Percentiles rank a stretch among this genome's conserved stretches.
Conservation (phyloP, 2,113 vertebrate species). For the Progne subis region DNA sequence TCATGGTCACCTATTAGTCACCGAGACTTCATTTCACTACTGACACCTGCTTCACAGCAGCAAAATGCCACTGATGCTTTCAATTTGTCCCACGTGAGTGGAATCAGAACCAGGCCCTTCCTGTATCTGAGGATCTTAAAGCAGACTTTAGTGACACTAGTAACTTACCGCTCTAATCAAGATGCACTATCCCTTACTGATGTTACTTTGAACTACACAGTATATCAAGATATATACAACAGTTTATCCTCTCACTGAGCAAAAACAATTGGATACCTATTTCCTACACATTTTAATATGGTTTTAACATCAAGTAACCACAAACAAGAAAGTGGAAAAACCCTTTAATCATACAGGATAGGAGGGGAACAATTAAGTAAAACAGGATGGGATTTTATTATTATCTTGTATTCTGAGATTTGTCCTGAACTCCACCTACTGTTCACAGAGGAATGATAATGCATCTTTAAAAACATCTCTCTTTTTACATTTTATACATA, state of each 20-base stretch:
- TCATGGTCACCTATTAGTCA: background rate
- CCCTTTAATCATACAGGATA: conserved; percentile 74
- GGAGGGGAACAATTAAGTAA: conserved; percentile 65
- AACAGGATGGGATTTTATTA: conserved; percentile 59
- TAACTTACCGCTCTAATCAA: conserved; percentile 68
- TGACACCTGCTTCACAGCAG: background rate
- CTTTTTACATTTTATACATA: conserved; percentile 78
- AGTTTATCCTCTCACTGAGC: conserved; percentile 70
- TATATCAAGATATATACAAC: conserved; percentile 75
- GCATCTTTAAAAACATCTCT: conserved; percentile 69
- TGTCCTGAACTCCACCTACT: conserved; percentile 57
- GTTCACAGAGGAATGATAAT: conserved; percentile 74
- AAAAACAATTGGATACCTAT: conserved; percentile 74
- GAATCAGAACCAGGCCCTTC: conserved; percentile 3
- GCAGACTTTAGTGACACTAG: conserved; percentile 62
- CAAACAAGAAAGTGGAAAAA: conserved; percentile 77
- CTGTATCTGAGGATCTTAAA: conserved; percentile 52
- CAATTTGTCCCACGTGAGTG: background rate
- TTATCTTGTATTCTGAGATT: conserved; percentile 60
- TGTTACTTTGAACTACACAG: conserved; percentile 72
- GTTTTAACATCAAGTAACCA: conserved; percentile 76
- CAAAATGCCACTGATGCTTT: background rate
- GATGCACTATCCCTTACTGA: conserved; percentile 70
- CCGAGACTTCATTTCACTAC: background rate
- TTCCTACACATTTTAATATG: conserved; percentile 73